Conservation (phyloP, 2,113 vertebrate genomes). For the Antigone vipio region DNA sequence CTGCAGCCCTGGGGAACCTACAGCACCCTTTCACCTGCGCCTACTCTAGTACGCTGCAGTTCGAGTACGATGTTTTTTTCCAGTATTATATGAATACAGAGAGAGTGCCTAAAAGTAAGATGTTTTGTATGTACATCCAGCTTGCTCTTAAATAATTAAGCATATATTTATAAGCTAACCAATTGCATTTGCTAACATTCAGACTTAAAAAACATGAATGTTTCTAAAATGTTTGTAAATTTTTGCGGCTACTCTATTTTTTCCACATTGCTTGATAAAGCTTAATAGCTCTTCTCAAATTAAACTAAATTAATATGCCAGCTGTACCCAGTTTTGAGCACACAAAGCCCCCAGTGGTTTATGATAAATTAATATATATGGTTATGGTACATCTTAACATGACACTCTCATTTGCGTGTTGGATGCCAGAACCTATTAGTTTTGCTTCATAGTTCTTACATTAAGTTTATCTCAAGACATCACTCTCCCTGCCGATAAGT, state of each 20-base stretch:
- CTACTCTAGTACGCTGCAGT: neutral
- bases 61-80: neutral
- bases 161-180: neutral
- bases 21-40: neutral
- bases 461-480: conserved; percentile 61
- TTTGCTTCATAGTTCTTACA: conserved; percentile 60
- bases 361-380: conserved; percentile 56
- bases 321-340: conserved; percentile 28
- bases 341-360: conserved; percentile 1
- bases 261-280: neutral
- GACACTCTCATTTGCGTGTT: conserved; percentile 45
- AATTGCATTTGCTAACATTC: neutral
- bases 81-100: neutral
- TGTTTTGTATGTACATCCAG: neutral
- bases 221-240: neutral
- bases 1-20: neutral
- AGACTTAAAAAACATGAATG: neutral
- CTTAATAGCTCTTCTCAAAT: conserved; percentile 37
- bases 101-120: neutral
- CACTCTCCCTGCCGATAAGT: conserved; percentile 22
- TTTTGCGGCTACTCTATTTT: neutral
- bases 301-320: conserved; percentile 60
- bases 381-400: conserved; percentile 52
- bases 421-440: conserved; percentile 51
- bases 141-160: neutral